phyloP scores from a whole-genome alignment of 2,888 invertebrate genomes.

The Melolontha melolontha region DNA sequence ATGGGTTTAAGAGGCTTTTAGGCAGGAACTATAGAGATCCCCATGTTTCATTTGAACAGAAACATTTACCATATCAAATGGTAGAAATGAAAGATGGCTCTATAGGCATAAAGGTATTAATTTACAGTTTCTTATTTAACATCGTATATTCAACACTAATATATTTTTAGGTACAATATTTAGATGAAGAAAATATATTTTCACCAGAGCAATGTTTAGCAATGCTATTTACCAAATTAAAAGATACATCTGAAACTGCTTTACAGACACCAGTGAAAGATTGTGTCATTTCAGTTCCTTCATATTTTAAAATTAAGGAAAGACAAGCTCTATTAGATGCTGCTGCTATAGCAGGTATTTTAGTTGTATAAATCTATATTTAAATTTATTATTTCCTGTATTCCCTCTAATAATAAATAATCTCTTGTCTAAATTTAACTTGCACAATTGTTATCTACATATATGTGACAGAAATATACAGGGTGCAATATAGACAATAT shows the following conservation, averaged over 20 bases:
- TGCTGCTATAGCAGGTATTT: constrained; percentile 84
- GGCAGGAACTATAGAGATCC: constrained; percentile 93
- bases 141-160: background rate
- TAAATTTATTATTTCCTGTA: background rate
- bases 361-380: background rate
- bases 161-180: constrained; percentile 77
- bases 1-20: constrained; percentile 92
- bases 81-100: constrained; percentile 82
- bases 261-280: constrained; percentile 93
- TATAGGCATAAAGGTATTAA: constrained; percentile 84
- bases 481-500: background rate
- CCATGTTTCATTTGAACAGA: constrained; percentile 85
- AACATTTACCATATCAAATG: constrained; percentile 83
- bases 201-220: constrained; percentile 95
- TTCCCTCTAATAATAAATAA: too few species aligned
- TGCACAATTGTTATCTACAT: too few species aligned
- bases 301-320: constrained; percentile 95
- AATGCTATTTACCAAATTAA: constrained; percentile 97
- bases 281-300: constrained; percentile 94
- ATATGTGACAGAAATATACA: background rate
- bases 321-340: constrained; percentile 92
- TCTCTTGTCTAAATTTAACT: too few species aligned
- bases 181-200: constrained; percentile 87
- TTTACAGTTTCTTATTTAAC: background rate
- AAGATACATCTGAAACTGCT: constrained; percentile 88